Evolutionary conservation across 2,888 invertebrate species (phyloP).

Genomic region (Synanthedon tipuliformis): DNA sequence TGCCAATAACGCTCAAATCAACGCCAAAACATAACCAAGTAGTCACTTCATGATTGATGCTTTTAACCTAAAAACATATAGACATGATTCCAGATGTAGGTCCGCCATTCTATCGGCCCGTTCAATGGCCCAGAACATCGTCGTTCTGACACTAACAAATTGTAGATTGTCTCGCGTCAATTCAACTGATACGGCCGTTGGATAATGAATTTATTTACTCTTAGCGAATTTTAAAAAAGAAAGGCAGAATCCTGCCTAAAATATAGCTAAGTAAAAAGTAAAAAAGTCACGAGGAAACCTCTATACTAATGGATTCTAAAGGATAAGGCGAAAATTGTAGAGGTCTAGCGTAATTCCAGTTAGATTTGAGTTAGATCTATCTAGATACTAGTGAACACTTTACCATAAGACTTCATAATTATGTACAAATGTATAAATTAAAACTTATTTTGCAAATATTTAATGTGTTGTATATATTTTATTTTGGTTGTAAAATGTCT

Average conservation of each 20-base stretch:
- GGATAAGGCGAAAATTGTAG: too few species aligned
- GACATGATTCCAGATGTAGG: slow-evolving; percentile 20
- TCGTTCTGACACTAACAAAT: slow-evolving; percentile 27
- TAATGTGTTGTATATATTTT: too few species aligned
- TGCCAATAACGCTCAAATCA: slow-evolving; percentile 13
- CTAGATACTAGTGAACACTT: too few species aligned
- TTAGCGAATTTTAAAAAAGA: slow-evolving; percentile 14
- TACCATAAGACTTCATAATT: too few species aligned
- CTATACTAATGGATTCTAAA: too few species aligned
- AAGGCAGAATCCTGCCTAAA: slow-evolving; percentile 15
- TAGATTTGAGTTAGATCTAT: too few species aligned
- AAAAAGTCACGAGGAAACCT: too few species aligned
- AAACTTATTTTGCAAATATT: too few species aligned
- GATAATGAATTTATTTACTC: too few species aligned
- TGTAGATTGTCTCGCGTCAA: slow-evolving; percentile 18
- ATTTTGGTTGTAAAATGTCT: too few species aligned
- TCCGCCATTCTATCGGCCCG: slow-evolving; percentile 13
- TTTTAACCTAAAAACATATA: slow-evolving; percentile 24
- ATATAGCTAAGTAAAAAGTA: slow-evolving; percentile 25
- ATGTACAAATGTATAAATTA: too few species aligned
- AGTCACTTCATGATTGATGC: slow-evolving; percentile 28
- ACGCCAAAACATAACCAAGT: slow-evolving; percentile 13
- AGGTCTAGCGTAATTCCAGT: too few species aligned
- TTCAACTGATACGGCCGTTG: slow-evolving; percentile 2
- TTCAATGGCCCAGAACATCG: slow-evolving; percentile 18